Evolutionary conservation across 2,888 invertebrate species (phyloP), one percentile per base, ranked within the genome.

Genomic region (Matsumyia berberina): DNA sequence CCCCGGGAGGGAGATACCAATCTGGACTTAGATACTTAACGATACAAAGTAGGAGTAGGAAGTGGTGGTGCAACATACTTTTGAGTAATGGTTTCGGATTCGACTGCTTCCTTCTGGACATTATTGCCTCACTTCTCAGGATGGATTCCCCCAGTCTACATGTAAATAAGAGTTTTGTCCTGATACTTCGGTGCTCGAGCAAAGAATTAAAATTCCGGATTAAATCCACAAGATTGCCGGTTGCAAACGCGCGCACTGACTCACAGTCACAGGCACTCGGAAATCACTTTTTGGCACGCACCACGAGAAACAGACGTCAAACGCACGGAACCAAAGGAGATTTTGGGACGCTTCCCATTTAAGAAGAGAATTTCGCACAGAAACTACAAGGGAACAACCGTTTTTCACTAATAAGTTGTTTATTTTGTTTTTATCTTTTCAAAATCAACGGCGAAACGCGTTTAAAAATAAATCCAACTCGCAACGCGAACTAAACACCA

Each of bases 101-200:
- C 93, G 97, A 96, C 94, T 97, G 97, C 94, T 97, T 97, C 93
- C 97, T 94, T 92, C 97, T 96, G 92, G 97, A 97, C 97, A 97
- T 97, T 89, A 85, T 85, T 87, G 88, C 83, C 86, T 88, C 80
- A 70, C 85, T 80, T 80, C 67, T 83, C 86, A 86, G 88, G 86
- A 86, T 87, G 74, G 79, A 80, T 64, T 64, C 87, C 83, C 86
- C 87, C 86, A 86, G 87, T 85, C 86, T 87, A 86, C 88, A 88
- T 87, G 87, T 73, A 85, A 80, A 70, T 76, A 66, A 70, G 69
- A 74, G 57, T 79, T 69, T 72, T 66, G 35, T 82, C 72, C 67
- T 35, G 58, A 58, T 49, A 72, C 67, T 42, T 53, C 73, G 53
- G 37, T 57, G 72, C 17, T 57, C 55, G 67, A 57, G 37, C 42